Evolutionary conservation across 2,113 vertebrate genomes (phyloP).

Genomic region (Phalacrocorax carbo): DNA sequence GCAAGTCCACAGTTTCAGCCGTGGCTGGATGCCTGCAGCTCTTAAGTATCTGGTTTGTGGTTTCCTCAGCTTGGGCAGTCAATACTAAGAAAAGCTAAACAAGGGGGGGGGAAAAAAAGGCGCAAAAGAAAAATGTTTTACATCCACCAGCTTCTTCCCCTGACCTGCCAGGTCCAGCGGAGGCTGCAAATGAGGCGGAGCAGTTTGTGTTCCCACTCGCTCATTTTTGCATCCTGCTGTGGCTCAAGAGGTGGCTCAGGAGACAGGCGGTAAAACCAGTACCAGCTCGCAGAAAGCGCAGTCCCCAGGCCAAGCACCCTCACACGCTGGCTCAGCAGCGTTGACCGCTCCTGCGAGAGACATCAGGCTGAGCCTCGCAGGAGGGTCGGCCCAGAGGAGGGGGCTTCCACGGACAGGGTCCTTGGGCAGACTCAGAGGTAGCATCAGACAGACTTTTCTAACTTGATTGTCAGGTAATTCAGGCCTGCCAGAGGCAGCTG

Average conservation of each 20-base stretch:
- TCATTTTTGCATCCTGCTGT: not conserved
- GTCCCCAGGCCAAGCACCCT: not conserved
- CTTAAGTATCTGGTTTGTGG: not conserved
- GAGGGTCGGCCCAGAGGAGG: not conserved
- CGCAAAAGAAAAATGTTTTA: not conserved
- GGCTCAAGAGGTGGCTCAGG: not conserved
- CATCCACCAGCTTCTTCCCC: not conserved
- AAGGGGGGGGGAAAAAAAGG: not conserved
- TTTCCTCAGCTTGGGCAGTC: not conserved
- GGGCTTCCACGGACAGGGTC: not conserved
- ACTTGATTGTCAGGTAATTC: not conserved
- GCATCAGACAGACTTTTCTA: not conserved
- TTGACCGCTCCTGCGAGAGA: not conserved
- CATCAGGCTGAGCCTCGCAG: not conserved
- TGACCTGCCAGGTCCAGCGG: rapidly evolving
- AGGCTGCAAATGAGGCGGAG: not conserved
- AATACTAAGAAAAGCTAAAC: not conserved
- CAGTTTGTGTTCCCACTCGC: not conserved
- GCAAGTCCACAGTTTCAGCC: not conserved
- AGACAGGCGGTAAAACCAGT: not conserved
- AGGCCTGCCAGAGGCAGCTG: not conserved
- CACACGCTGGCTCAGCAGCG: rapidly evolving
- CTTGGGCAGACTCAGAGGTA: conserved; percentile 49
- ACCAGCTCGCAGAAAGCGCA: rapidly evolving
- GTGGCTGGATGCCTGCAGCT: not conserved